Evolutionary conservation across 2,888 invertebrate genomes (phyloP).

Genomic region (Onchidella celtica): DNA sequence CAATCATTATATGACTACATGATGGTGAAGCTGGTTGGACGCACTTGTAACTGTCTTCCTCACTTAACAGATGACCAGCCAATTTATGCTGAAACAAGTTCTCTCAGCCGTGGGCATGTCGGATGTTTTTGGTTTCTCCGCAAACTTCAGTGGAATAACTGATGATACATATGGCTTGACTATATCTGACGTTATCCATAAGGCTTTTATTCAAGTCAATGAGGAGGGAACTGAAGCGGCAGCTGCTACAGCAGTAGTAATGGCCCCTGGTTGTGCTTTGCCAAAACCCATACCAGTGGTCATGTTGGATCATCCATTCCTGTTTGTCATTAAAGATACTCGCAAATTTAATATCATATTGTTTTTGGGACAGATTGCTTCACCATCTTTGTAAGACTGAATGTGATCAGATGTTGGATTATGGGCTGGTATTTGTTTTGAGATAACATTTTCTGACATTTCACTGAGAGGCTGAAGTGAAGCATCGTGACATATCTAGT

Average conservation of each 20-base stretch:
- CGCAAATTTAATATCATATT: constrained; percentile 27
- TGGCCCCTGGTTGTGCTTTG: constrained; percentile 41
- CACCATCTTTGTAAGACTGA: too few relatives aligned
- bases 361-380: constrained; percentile 11
- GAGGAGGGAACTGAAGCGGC: constrained; percentile 78
- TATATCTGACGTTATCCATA: constrained; percentile 74
- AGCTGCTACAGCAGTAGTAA: constrained; percentile 69
- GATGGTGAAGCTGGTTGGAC: too few relatives aligned
- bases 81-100: neutral
- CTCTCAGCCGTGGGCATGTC: constrained; percentile 68
- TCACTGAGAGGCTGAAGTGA: too few relatives aligned
- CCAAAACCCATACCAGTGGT: neutral
- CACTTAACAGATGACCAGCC: neutral
- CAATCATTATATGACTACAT: too few relatives aligned
- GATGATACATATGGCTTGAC: constrained; percentile 58
- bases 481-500: too few relatives aligned
- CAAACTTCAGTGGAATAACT: constrained; percentile 75
- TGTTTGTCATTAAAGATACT: constrained; percentile 71
- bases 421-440: too few relatives aligned
- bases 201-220: constrained; percentile 77
- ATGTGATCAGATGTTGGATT: too few relatives aligned
- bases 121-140: constrained; percentile 66
- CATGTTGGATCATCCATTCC: constrained; percentile 71
- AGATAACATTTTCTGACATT: too few relatives aligned
- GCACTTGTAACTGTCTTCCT: neutral